These are phyloP conservation scores for Rhinella marina DNA, from an alignment of 2,797 vertebrate species.

Conservation along the genomic window DNA sequence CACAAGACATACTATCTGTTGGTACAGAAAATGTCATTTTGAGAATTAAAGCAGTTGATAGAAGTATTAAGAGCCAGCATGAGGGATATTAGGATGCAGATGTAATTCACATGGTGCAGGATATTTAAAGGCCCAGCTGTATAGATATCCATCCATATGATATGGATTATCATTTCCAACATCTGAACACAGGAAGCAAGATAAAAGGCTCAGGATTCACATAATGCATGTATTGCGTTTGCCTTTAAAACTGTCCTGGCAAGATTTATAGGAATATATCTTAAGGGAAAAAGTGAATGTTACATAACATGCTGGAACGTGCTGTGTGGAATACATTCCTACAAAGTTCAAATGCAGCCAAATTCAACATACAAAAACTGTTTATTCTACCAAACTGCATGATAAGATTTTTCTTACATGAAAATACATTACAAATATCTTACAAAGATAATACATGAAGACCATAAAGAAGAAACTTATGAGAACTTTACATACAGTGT, in stretches of 20 bases:
- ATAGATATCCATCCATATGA: neutral
- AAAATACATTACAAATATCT: too few species aligned
- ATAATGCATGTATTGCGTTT: neutral
- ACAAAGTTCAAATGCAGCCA: neutral
- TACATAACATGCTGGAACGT: conserved; percentile 15
- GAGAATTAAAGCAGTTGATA: neutral
- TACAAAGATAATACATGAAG: neutral
- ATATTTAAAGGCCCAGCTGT: neutral
- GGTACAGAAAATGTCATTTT: neutral
- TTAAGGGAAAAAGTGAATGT: neutral
- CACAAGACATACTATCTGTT: neutral
- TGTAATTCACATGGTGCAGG: neutral
- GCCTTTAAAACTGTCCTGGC: neutral
- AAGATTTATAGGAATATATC: neutral
- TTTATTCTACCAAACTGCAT: neutral
- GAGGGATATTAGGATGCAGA: neutral
- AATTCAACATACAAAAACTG: neutral
- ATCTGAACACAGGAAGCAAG: neutral
- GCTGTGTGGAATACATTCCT: neutral
- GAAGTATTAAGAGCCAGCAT: conserved; percentile 2
- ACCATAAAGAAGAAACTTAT: neutral
- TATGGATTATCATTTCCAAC: neutral
- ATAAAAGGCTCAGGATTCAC: neutral
- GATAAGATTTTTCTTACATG: neutral
- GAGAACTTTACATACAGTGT: neutral